Conservation (phyloP, 2,888 invertebrate genomes). For the Pollenia angustigena region DNA sequence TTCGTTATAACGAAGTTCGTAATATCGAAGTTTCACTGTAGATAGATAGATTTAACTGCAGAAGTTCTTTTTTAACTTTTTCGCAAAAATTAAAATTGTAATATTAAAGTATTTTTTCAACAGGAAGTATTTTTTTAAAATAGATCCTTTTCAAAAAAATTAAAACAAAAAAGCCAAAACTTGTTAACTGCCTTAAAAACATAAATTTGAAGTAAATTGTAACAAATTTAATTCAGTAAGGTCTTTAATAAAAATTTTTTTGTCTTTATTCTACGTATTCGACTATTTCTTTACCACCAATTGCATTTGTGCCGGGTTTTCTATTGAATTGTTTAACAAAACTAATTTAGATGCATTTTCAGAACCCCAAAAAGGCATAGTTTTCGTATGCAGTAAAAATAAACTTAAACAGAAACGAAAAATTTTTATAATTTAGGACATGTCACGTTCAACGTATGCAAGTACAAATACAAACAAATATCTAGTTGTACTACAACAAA, state of each 20-base stretch:
- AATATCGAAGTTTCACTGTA: no score
- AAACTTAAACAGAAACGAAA: constrained; percentile 11
- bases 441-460: constrained; percentile 64
- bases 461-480: constrained; percentile 49
- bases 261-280: neutral
- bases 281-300: neutral
- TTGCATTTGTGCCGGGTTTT: constrained; percentile 1
- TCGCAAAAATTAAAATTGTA: no score
- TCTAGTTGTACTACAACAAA: constrained; percentile 1
- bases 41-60: no score
- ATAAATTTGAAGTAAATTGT: neutral
- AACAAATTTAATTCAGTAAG: constrained; percentile 8
- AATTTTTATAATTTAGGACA: constrained; percentile 61
- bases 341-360: constrained; percentile 45
- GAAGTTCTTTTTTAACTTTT: no score
- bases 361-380: constrained; percentile 58
- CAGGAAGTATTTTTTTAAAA: no score
- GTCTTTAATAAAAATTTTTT: neutral
- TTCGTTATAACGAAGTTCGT: no score
- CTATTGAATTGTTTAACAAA: constrained; percentile 41
- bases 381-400: constrained; percentile 53
- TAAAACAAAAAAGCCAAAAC: neutral
- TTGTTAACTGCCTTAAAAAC: neutral
- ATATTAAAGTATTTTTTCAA: no score
- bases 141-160: neutral